Conservation (phyloP, 2,797 vertebrate genomes). For the Gephyroberyx darwinii region DNA sequence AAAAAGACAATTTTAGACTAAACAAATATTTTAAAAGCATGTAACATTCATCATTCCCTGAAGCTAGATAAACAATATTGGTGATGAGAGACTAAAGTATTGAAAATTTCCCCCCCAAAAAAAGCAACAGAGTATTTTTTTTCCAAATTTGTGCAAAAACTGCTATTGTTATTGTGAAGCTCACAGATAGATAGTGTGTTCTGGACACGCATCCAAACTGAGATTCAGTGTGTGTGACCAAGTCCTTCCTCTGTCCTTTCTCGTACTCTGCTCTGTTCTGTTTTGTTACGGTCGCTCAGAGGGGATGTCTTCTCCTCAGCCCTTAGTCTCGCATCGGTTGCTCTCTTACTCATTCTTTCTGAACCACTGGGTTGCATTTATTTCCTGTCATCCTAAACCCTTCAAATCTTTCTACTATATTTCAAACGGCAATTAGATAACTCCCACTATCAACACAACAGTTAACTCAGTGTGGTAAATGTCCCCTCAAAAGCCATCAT, state of each 20-base stretch:
- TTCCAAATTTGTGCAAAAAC: background rate
- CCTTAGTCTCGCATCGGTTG: constrained; percentile 68
- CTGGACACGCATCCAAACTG: constrained; percentile 19
- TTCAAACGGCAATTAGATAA: constrained; percentile 68
- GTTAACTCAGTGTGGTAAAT: constrained; percentile 62
- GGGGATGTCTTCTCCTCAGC: constrained; percentile 61
- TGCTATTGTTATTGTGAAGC: background rate
- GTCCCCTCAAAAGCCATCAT: constrained; percentile 45
- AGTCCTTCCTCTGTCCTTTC: constrained; percentile 62
- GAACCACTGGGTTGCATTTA: constrained; percentile 66
- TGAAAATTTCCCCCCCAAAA: too few species aligned
- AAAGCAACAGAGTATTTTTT: too few species aligned
- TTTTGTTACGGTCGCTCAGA: constrained; percentile 61
- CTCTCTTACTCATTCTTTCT: constrained; percentile 54
- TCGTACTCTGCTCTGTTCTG: constrained; percentile 58
- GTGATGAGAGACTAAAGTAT: too few species aligned
- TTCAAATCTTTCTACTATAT: constrained; percentile 44
- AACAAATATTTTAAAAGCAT: background rate
- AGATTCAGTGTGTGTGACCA: constrained; percentile 34
- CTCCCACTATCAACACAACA: constrained; percentile 40
- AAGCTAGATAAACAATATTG: too few species aligned
- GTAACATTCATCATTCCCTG: too few species aligned
- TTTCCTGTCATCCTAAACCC: constrained; percentile 64
- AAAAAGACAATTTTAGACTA: background rate
- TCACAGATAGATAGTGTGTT: constrained; percentile 24